Evolutionary conservation across 2,113 vertebrate genomes (phyloP).

Genomic region (Deroptyus accipitrinus): DNA sequence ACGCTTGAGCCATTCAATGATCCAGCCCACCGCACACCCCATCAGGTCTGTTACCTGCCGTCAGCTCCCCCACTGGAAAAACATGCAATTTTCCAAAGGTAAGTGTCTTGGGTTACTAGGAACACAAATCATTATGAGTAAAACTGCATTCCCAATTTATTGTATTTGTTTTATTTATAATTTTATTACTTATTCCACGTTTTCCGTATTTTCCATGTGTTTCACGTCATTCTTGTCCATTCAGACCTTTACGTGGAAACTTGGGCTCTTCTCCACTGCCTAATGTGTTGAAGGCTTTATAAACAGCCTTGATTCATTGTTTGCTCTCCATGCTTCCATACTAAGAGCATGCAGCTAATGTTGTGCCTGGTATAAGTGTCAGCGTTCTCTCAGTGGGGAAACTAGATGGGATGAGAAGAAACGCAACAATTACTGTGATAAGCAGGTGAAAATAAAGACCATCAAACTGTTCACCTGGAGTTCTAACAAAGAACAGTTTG

Average conservation of each 20-base stretch:
- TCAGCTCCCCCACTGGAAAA: conserved; percentile 20
- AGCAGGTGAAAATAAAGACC: background rate
- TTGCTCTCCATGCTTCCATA: background rate
- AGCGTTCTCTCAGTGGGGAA: background rate
- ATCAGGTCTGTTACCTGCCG: background rate
- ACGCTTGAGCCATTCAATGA: background rate
- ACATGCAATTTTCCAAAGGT: conserved; percentile 47
- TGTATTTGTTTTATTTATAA: conserved; percentile 81
- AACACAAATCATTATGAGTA: conserved; percentile 74
- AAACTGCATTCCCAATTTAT: conserved; percentile 73
- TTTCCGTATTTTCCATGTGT: conserved; percentile 75
- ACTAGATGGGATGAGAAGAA: accelerated
- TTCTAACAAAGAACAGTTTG: background rate
- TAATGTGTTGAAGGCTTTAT: background rate
- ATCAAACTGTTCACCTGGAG: background rate
- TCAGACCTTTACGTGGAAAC: background rate
- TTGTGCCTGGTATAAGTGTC: background rate
- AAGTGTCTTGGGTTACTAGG: conserved; percentile 72
- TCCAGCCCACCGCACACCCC: background rate
- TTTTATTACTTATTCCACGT: conserved; percentile 75
- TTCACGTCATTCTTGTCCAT: conserved; percentile 41
- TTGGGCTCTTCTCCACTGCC: conserved; percentile 29
- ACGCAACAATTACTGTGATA: background rate
- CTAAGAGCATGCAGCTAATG: background rate
- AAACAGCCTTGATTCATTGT: conserved; percentile 1